phyloP scores from a whole-genome alignment of 2,113 vertebrate species.

The Megaptera novaeangliae region DNA sequence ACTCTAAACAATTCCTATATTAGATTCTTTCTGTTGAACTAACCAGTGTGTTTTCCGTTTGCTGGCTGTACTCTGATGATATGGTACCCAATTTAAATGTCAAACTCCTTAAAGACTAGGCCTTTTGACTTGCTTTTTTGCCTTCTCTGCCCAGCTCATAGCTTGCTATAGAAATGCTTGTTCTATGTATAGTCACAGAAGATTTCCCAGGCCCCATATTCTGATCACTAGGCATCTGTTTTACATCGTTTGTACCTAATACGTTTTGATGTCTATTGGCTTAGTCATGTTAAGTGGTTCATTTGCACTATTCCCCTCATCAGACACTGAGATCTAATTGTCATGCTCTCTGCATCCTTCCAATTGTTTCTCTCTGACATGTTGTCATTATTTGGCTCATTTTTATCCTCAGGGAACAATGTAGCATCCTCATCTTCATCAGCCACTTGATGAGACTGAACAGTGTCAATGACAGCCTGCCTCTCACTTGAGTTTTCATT shows the following conservation, averaged over 20 bases:
- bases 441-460: conserved; percentile 65
- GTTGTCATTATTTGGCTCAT: conserved; percentile 48
- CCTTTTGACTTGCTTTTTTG: background rate
- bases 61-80: background rate
- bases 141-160: background rate
- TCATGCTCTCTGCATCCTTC: conserved; percentile 42
- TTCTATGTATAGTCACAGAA: background rate
- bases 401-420: conserved; percentile 33
- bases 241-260: conserved; percentile 3
- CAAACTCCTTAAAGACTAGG: background rate
- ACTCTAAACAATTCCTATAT: background rate
- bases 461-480: background rate
- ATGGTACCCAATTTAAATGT: background rate
- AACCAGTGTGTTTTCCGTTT: background rate
- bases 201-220: background rate
- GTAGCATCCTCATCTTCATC: conserved; percentile 48
- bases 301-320: background rate
- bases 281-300: conserved; percentile 15
- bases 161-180: background rate
- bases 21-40: background rate
- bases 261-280: background rate
- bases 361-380: conserved; percentile 8
- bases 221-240: background rate
- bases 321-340: conserved; percentile 46
- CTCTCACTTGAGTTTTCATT: conserved; percentile 42